A percentile compares a stretch with the other conserved stretches of the same genome.
These are phyloP conservation scores for Smutsia temminckii DNA, from an alignment of 2,797 vertebrate genomes.

Conservation along the genomic window DNA sequence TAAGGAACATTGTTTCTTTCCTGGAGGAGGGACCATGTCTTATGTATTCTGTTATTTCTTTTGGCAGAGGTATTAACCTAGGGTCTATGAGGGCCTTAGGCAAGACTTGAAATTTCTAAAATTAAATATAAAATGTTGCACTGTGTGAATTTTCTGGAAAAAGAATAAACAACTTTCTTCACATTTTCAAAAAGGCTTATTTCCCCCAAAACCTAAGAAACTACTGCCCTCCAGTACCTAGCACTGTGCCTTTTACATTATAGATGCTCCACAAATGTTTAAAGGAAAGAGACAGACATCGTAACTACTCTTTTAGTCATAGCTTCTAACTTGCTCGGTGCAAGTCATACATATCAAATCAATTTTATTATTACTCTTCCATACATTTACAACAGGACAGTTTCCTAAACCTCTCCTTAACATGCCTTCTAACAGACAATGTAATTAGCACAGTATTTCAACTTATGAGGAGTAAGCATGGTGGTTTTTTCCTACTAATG, in stretches of 20 bases:
- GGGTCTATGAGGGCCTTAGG: background rate
- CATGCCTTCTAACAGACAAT: slow-evolving; percentile 13
- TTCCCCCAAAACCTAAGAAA: background rate
- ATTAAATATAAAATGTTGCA: background rate
- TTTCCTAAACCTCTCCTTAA: slow-evolving; percentile 39
- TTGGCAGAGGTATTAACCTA: background rate
- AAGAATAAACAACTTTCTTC: slow-evolving; percentile 19
- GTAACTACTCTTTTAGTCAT: background rate
- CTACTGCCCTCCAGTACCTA: background rate
- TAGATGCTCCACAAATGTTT: background rate
- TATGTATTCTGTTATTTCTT: background rate
- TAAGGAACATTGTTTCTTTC: background rate
- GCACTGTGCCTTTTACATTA: background rate
- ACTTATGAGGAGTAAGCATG: background rate
- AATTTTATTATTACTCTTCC: background rate
- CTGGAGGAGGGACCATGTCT: background rate
- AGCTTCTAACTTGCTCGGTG: background rate
- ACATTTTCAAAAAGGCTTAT: background rate
- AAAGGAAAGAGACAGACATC: background rate
- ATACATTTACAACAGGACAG: background rate
- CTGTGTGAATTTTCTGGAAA: slow-evolving; percentile 1
- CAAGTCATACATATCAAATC: background rate
- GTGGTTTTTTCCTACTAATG: slow-evolving; percentile 20
- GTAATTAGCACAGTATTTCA: slow-evolving; percentile 3
- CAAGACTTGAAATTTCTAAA: slow-evolving; percentile 5